These are phyloP conservation scores for Pachypanchax playfairii DNA, from an alignment of 2,113 vertebrate genomes.

Conservation along the genomic window DNA sequence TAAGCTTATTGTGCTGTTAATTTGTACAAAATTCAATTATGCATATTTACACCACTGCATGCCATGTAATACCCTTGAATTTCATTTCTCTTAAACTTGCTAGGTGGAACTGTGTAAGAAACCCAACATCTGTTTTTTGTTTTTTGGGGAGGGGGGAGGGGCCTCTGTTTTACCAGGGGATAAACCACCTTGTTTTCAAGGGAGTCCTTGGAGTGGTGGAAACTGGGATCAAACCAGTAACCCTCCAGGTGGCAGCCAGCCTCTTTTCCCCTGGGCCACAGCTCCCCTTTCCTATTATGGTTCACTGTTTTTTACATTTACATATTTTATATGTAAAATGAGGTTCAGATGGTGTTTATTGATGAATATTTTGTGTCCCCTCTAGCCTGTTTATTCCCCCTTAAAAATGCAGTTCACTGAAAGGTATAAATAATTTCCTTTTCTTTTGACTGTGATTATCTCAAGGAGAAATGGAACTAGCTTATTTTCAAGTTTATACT, in stretches of 20 bases:
- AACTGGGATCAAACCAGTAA: too few species aligned
- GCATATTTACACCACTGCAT: constrained; percentile 10
- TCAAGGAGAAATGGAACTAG: constrained; percentile 16
- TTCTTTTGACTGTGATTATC: constrained; percentile 19
- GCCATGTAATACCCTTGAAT: constrained; percentile 27
- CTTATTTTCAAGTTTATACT: constrained; percentile 19
- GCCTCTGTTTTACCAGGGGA: too few species aligned
- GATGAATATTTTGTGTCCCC: constrained; percentile 21
- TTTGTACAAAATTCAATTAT: constrained; percentile 19
- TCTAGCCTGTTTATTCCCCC: constrained; percentile 15
- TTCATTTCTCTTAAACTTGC: constrained; percentile 24
- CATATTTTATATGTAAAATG: constrained; percentile 41
- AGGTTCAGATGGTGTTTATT: constrained; percentile 48
- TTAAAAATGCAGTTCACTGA: neutral
- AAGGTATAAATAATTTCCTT: neutral
- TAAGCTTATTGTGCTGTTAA: constrained; percentile 14
- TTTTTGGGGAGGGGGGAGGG: too few species aligned
- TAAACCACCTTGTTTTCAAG: too few species aligned
- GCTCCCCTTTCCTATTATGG: too few species aligned
- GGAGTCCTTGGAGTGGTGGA: too few species aligned
- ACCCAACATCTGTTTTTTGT: constrained; percentile 9
- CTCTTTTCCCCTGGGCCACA: too few species aligned
- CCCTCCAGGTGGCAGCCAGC: too few species aligned
- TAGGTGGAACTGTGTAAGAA: constrained; percentile 9
- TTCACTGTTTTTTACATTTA: constrained; percentile 22